Evolutionary conservation across 2,797 vertebrate species (phyloP), one percentile per base, ranked within the genome.

Genomic region (Leptodactylus fallax): DNA sequence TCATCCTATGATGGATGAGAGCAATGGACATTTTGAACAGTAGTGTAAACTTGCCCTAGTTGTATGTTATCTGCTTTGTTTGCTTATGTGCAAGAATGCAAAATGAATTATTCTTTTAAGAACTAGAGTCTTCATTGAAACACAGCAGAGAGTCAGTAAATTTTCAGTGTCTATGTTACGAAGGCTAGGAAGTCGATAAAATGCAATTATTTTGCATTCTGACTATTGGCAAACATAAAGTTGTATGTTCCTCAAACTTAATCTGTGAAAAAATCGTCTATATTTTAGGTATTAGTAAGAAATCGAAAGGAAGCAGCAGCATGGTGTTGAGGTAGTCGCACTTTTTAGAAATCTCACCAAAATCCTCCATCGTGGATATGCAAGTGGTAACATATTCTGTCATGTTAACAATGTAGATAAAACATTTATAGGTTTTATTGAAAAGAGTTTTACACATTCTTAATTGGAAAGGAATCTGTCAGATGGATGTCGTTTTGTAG

Each of bases 391-490:
- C 65, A 79, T 36, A 79, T 72, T 79, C 63, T 79, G n/a, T n/a
- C 51, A 78, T 45, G 23, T 82, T 88, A 84, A 79, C 76, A 80
- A 83, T 55, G 71, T 67, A 77, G 86, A 83, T 83, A 78, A 87
- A 83, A 79, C 87, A 84, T 88, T 69, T 84, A 79, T 88, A 55
- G 76, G 81, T 76, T 84, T 83, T 84, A 65, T 69, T 79, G 65
- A 88, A 84, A 71, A 49, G 87, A 77, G 76, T 79, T 87, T 83
- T 83, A 84, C 87, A 79, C 87, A 12, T 84, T 79, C 76, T 69
- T 88, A 88, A 88, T 88, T 88, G 76, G 81, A 56, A 79, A 58
- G n/a, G 51, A 79, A 71, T 84, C 81, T 84, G 87, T 88, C 87
- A 88, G 81, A 88, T 71, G 23, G n/a, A 61, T 79, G 63, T 84